Base-by-base conservation (phyloP, 2,888 invertebrate species). In the Stenoptilia bipunctidactyla region DNA sequence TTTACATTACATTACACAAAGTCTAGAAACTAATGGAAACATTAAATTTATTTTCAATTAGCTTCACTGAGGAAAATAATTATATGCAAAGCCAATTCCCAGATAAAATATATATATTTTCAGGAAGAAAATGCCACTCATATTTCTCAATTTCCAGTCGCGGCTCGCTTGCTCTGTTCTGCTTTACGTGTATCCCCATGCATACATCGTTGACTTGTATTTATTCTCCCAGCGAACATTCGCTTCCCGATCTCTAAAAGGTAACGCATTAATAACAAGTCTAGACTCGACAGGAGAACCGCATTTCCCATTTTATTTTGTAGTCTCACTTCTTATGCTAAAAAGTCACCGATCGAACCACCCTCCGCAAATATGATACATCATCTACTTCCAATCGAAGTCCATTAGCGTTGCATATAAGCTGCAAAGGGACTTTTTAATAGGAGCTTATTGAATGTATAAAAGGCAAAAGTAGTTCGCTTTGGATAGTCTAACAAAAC, bases 121-220 rank as follows among this genome's bases (percentile, higher is more conserved):
- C 58, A 53, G 54, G 53, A 52, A 56, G 59, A 61, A 58, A 68
- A 63, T 66, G 72, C 69, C 71, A 66, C 58, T 67, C 68, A 71
- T 77, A 73, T 74, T 71, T 74, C 66, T 71, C 67, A 66, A 72
- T 72, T 68, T 66, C 61, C 57, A 60, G 56, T 56, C 56, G 50
- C 48, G 49, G 49, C 49, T 40, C 41, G 38, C 49, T 40, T 42
- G 47, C 46, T 44, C 38, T 48, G 52, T 62, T 34, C 9, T 34
- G 13, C 14, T 60, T 58, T 30, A 30, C 30, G 10, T 8, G 10
- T n/a, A 30, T 30, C 9, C 13, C 3, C 13, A 2, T 34, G 9
- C 5, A 34, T 6, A 12, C 14, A 13, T 14, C 36, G 40, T 42
- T 43, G 50, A 37, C 37, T 42, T 30, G 38, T 36, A 15, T 13